Conservation (phyloP, 2,888 invertebrate genomes). For the Ligdia adustata region DNA sequence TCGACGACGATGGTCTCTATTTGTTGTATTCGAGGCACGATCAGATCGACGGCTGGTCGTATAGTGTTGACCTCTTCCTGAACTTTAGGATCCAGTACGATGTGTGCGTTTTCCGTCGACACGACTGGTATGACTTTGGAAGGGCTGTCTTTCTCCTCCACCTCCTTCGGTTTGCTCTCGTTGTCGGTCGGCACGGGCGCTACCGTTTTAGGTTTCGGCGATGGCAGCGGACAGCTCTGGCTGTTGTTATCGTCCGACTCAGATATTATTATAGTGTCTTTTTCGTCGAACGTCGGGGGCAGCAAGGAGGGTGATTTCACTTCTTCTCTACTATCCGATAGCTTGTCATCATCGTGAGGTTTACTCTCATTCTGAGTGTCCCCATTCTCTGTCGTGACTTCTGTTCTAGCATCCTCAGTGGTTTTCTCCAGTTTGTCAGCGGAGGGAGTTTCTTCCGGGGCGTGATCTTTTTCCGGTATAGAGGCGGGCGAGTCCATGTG, state of each 20-base stretch:
- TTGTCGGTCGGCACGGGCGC: constrained; percentile 52
- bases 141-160: constrained; percentile 69
- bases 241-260: constrained; percentile 80
- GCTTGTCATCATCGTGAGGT: constrained; percentile 50
- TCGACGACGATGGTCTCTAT: constrained; percentile 75
- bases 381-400: constrained; percentile 34
- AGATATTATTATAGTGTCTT: constrained; percentile 76
- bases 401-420: constrained; percentile 41
- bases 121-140: constrained; percentile 74
- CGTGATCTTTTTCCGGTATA: constrained; percentile 67
- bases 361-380: constrained; percentile 44
- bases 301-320: constrained; percentile 57
- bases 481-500: constrained; percentile 77
- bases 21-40: constrained; percentile 64
- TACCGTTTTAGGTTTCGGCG: constrained; percentile 64
- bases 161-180: constrained; percentile 64
- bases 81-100: constrained; percentile 70
- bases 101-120: constrained; percentile 72
- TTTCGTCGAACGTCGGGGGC: constrained; percentile 60
- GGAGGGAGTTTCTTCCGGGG: constrained; percentile 59
- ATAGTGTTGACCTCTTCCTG: constrained; percentile 57
- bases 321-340: constrained; percentile 58
- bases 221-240: constrained; percentile 77
- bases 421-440: constrained; percentile 53
- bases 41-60: constrained; percentile 59